Conservation (phyloP, 2,113 vertebrate species). For the Leucoraja erinaceus region DNA sequence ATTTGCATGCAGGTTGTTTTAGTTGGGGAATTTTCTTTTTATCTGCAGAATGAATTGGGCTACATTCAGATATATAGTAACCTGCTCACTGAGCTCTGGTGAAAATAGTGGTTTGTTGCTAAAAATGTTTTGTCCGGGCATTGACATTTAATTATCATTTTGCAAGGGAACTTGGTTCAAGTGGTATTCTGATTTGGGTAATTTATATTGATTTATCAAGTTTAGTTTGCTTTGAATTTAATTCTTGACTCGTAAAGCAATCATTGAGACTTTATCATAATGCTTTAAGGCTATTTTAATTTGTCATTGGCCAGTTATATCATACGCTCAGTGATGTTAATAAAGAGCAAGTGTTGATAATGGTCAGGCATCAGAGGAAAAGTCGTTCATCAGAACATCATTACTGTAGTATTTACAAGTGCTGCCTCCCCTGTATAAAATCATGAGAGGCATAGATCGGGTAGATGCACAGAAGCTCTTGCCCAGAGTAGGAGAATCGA, state of each 20-base stretch:
- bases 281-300: neutral
- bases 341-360: neutral
- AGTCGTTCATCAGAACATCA: too few relatives aligned
- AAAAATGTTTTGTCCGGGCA: neutral
- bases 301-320: neutral
- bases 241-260: neutral
- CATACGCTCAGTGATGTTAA: neutral
- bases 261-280: neutral
- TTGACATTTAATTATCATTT: conserved; percentile 7
- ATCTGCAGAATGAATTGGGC: neutral
- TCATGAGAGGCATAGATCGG: too few relatives aligned
- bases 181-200: neutral
- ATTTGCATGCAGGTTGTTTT: neutral
- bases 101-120: neutral
- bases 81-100: neutral
- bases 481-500: too few relatives aligned
- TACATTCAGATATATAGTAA: neutral
- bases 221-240: neutral
- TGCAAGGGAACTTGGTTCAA: neutral
- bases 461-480: too few relatives aligned
- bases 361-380: too few relatives aligned
- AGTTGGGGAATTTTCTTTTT: neutral
- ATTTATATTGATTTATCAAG: neutral
- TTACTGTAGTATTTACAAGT: too few relatives aligned
- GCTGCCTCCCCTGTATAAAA: too few relatives aligned